Percentiles rank a stretch among this genome's conserved stretches.
phyloP scores from a whole-genome alignment of 2,113 vertebrate genomes.

The Rhinolophus ferrumequinum region DNA sequence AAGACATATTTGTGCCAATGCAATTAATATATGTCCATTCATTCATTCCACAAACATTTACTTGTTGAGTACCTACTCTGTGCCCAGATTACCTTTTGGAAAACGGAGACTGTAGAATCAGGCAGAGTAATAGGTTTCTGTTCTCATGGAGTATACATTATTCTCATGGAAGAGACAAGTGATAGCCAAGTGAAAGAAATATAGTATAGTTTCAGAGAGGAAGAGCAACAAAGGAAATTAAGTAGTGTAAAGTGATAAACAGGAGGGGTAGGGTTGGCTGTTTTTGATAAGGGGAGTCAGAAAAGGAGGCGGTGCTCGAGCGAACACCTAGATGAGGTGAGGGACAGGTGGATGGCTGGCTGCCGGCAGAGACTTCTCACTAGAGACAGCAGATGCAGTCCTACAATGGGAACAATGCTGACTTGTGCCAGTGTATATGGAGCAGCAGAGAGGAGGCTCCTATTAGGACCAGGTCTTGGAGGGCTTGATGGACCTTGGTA shows the following conservation, averaged over 20 bases:
- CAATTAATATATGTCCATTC: neutral
- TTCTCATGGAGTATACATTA: neutral
- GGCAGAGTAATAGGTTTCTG: neutral
- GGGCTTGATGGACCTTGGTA: neutral
- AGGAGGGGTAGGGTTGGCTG: neutral
- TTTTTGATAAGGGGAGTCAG: neutral
- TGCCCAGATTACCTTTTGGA: neutral
- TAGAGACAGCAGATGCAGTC: neutral
- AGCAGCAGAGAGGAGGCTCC: neutral
- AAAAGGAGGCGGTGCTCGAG: neutral
- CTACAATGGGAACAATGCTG: neutral
- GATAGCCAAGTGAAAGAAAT: neutral
- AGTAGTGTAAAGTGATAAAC: neutral
- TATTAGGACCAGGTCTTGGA: neutral
- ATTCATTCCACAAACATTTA: neutral
- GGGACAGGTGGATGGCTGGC: neutral
- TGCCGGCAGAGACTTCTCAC: neutral
- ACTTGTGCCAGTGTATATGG: neutral
- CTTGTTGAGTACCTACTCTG: neutral
- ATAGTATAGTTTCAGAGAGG: neutral
- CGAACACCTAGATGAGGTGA: neutral
- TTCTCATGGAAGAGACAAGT: neutral
- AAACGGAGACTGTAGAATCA: neutral
- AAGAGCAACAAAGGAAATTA: neutral
- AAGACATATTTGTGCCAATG: neutral